Conservation (phyloP, 2,113 vertebrate genomes). For the Myiopsitta monachus region DNA sequence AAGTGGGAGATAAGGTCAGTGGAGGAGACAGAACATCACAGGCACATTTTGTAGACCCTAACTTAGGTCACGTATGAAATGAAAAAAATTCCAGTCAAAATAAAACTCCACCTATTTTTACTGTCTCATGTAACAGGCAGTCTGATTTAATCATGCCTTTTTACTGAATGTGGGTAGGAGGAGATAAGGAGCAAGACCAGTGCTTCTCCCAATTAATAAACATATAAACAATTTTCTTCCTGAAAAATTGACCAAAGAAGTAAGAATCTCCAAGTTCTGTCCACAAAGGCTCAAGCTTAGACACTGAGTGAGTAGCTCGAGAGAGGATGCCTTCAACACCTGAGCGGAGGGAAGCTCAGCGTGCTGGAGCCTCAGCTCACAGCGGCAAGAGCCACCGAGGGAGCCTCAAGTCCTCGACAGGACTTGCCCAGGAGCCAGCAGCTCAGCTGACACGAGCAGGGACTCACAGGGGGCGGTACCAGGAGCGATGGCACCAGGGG, state of each 20-base stretch:
- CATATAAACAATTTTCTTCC: not conserved
- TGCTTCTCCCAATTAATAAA: not conserved
- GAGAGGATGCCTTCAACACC: no score
- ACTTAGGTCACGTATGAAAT: not conserved
- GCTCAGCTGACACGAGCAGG: no score
- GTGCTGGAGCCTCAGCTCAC: no score
- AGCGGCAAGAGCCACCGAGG: no score
- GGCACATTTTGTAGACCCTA: not conserved
- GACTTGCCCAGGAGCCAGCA: no score
- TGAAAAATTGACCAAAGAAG: not conserved
- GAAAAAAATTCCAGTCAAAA: not conserved
- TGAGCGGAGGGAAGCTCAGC: no score
- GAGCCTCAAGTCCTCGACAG: no score
- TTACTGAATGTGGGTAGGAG: not conserved
- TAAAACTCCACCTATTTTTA: not conserved
- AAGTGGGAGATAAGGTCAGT: not conserved
- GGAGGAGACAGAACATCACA: not conserved
- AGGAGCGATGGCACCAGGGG: no score
- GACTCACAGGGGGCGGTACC: no score
- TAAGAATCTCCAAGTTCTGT: not conserved
- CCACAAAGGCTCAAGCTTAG: not conserved
- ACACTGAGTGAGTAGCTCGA: not conserved
- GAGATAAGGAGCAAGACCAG: not conserved
- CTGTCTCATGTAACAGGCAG: not conserved
- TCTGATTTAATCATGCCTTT: not conserved